Percentiles rank a stretch among this genome's conserved stretches.
These are phyloP conservation scores for Pandemis heparana DNA, from an alignment of 2,888 invertebrate genomes.

Conservation along the genomic window DNA sequence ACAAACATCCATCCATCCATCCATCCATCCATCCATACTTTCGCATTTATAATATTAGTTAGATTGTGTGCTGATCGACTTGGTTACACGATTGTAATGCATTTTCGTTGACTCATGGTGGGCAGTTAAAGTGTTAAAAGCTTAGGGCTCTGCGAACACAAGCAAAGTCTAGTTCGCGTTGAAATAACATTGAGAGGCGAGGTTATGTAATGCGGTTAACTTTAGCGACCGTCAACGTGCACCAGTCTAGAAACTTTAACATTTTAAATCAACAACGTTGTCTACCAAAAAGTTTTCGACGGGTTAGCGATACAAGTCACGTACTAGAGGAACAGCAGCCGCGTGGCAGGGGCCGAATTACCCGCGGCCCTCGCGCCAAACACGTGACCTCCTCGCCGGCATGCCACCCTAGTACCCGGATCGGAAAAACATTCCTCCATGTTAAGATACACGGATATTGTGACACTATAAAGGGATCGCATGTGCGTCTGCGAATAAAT, in stretches of 20 bases:
- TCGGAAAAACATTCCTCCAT: slow-evolving; percentile 52
- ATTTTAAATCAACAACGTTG: slow-evolving; percentile 56
- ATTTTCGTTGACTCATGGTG: too few species aligned
- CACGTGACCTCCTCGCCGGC: slow-evolving; percentile 54
- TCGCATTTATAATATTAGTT: too few species aligned
- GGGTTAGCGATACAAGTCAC: slow-evolving; percentile 63
- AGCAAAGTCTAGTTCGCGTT: not conserved
- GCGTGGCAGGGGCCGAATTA: slow-evolving; percentile 57
- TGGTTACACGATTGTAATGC: too few species aligned
- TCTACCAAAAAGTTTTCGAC: slow-evolving; percentile 55
- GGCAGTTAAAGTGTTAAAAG: too few species aligned
- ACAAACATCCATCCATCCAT: too few species aligned
- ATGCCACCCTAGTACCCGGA: slow-evolving; percentile 51
- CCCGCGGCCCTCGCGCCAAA: slow-evolving; percentile 52
- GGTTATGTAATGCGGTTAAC: slow-evolving; percentile 27
- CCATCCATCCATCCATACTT: too few species aligned
- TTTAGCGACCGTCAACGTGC: slow-evolving; percentile 35
- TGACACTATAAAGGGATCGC: slow-evolving; percentile 48
- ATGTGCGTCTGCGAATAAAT: slow-evolving; percentile 30
- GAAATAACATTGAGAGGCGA: not conserved
- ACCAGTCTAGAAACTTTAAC: slow-evolving; percentile 44
- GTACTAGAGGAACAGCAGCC: slow-evolving; percentile 56
- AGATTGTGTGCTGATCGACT: too few species aligned
- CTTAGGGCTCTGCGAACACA: too few species aligned
- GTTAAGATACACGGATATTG: slow-evolving; percentile 49